Conservation (phyloP, 2,797 vertebrate species). For the Tenualosa ilisha region DNA sequence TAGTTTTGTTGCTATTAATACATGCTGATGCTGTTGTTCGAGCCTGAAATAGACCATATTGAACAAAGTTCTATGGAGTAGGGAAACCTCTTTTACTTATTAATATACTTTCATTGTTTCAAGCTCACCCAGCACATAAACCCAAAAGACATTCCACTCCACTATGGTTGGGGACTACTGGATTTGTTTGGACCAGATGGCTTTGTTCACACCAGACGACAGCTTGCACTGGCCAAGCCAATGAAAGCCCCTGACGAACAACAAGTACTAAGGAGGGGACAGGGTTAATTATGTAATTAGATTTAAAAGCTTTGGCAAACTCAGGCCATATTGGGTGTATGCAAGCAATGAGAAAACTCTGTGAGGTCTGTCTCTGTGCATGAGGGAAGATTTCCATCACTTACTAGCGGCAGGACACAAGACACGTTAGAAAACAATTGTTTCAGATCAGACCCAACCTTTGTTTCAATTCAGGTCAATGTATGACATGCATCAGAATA, state of each 20-base stretch:
- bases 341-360: slow-evolving; percentile 6
- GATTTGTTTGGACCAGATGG: background rate
- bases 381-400: background rate
- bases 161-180: background rate
- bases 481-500: background rate
- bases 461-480: background rate
- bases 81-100: background rate
- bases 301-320: slow-evolving; percentile 30
- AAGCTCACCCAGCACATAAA: background rate
- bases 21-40: too few relatives aligned
- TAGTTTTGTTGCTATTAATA: background rate
- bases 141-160: background rate
- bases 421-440: background rate
- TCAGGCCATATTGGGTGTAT: background rate
- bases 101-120: background rate
- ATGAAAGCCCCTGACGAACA: slow-evolving; percentile 6
- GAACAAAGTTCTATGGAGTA: background rate
- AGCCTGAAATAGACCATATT: background rate
- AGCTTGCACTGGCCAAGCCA: slow-evolving; percentile 24
- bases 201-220: slow-evolving; percentile 9
- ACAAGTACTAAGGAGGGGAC: slow-evolving; percentile 11
- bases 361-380: background rate
- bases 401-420: background rate
- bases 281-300: slow-evolving; percentile 47
- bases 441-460: background rate